Conservation (phyloP, 2,888 invertebrate genomes). For the Laothoe populi region DNA sequence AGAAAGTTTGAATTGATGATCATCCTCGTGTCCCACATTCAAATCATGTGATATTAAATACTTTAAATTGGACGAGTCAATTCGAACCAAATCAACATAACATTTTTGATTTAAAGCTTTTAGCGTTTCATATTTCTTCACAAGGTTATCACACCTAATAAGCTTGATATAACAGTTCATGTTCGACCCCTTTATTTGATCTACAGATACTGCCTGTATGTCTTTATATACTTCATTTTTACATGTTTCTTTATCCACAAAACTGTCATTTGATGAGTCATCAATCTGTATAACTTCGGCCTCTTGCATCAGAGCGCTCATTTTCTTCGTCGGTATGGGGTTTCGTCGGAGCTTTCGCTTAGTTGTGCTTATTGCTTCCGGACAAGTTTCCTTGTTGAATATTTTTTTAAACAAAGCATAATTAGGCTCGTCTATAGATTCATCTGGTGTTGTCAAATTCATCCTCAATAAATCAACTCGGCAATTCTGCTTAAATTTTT, state of each 20-base stretch:
- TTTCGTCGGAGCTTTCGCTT: neutral
- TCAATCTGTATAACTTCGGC: conserved; percentile 55
- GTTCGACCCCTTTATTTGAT: neutral
- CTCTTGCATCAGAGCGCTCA: neutral
- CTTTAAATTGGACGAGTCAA: conserved; percentile 42
- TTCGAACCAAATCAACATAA: conserved; percentile 55
- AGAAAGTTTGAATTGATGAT: neutral
- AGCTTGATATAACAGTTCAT: conserved; percentile 53
- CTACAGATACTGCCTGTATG: no score
- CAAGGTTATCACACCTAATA: conserved; percentile 55
- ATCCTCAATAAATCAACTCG: conserved; percentile 50
- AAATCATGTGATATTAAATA: neutral
- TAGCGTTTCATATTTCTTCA: conserved; percentile 47
- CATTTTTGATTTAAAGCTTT: conserved; percentile 48
- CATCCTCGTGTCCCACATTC: conserved; percentile 14
- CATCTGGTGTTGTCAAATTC: conserved; percentile 31
- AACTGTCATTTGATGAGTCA: conserved; percentile 60
- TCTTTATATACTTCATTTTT: neutral
- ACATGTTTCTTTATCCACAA: neutral
- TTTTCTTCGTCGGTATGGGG: neutral
- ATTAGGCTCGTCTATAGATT: neutral
- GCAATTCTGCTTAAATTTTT: conserved; percentile 58
- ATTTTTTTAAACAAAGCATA: neutral
- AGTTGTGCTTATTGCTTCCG: neutral
- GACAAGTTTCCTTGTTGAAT: neutral